phyloP scores from a whole-genome alignment of 2,113 vertebrate genomes.

The Meriones unguiculatus region DNA sequence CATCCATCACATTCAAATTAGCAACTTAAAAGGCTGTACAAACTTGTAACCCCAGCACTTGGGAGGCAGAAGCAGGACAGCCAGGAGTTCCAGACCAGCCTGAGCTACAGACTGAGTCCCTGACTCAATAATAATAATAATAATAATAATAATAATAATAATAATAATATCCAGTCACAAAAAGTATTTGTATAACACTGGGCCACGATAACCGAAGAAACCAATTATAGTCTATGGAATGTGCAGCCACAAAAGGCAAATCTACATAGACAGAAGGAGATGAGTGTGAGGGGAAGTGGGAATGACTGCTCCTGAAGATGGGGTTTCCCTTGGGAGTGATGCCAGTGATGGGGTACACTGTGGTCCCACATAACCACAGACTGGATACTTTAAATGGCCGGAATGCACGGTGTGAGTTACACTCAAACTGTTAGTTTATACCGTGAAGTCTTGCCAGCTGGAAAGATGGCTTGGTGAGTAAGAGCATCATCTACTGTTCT shows the following conservation, averaged over 20 bases:
- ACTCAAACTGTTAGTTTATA: neutral
- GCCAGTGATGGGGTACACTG: neutral
- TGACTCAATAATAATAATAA: too few species aligned
- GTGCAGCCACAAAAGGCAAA: neutral
- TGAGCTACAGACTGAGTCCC: neutral
- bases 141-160: too few species aligned
- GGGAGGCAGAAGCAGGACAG: neutral
- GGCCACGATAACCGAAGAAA: neutral
- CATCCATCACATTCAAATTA: neutral
- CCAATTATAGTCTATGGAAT: neutral
- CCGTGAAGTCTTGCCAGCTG: neutral
- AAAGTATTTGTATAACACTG: neutral
- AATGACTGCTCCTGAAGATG: neutral
- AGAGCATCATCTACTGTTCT: neutral
- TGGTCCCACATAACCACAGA: too few species aligned
- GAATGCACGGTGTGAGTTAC: neutral
- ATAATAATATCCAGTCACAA: neutral
- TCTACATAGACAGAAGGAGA: neutral
- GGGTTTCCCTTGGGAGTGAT: neutral
- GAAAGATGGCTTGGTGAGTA: neutral
- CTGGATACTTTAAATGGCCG: neutral
- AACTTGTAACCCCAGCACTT: neutral
- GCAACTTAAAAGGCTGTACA: neutral
- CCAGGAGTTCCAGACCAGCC: neutral
- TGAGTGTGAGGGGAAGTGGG: too few species aligned